Conservation (phyloP, 2,113 vertebrate genomes). For the Astur gentilis region DNA sequence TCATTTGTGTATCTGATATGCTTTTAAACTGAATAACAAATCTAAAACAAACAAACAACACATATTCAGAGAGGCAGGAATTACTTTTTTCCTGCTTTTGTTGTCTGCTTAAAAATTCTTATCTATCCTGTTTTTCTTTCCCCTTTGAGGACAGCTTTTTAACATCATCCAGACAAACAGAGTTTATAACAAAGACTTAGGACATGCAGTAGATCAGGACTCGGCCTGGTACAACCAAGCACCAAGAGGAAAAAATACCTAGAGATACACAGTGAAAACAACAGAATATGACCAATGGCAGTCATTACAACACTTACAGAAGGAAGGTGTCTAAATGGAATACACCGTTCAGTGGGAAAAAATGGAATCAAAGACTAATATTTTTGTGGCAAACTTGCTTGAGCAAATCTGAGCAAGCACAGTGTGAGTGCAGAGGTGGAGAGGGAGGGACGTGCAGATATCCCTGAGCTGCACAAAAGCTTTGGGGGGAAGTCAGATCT, state of each 20-base stretch:
- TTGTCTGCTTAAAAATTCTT: not conserved
- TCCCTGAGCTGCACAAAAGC: not conserved
- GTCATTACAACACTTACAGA: not conserved
- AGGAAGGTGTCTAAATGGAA: not conserved
- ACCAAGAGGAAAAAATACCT: not conserved
- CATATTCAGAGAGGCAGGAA: not conserved
- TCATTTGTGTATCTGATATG: not conserved
- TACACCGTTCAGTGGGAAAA: not conserved
- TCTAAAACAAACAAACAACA: constrained; percentile 10
- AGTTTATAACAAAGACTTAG: not conserved
- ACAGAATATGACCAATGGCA: not conserved
- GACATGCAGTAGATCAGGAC: not conserved
- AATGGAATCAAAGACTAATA: not conserved
- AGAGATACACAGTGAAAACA: not conserved
- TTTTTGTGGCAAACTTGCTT: not conserved
- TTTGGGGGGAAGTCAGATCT: not conserved
- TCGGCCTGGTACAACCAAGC: not conserved
- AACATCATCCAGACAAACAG: not conserved
- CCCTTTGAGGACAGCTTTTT: not conserved
- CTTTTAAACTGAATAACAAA: constrained; percentile 43
- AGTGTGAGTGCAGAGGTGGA: not conserved
- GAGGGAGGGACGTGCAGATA: not conserved
- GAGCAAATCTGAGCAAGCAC: not conserved
- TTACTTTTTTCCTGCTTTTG: not conserved
- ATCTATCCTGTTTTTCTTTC: not conserved